Conservation (phyloP, 1,140 invertebrate genomes). For the Aplysia californica region DNA sequence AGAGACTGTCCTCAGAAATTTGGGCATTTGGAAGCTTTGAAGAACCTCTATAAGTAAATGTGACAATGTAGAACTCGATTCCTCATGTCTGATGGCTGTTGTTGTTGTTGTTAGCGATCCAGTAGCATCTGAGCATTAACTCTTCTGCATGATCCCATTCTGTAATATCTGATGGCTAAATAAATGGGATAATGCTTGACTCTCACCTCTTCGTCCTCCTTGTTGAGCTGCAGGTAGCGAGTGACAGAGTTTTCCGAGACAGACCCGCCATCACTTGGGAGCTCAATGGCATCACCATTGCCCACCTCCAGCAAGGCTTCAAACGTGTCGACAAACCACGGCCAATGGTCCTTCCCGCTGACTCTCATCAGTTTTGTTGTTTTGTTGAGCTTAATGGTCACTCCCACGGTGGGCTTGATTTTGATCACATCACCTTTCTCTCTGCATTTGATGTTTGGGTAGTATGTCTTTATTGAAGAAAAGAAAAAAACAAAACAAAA, state of each 20-base stretch:
- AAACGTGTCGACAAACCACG: slow-evolving; percentile 60
- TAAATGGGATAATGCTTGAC: too few species aligned
- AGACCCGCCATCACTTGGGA: slow-evolving; percentile 39
- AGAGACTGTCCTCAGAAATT: too few species aligned
- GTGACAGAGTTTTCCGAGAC: slow-evolving; percentile 58
- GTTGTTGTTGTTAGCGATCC: too few species aligned
- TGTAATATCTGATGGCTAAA: neutral
- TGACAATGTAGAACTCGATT: too few species aligned
- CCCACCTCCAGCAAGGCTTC: slow-evolving; percentile 54
- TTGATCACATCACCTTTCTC: slow-evolving; percentile 59
- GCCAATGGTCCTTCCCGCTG: slow-evolving; percentile 55
- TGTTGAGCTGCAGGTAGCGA: slow-evolving; percentile 58
- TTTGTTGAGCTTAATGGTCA: slow-evolving; percentile 57
- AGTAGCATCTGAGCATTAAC: too few species aligned
- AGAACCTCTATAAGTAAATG: too few species aligned
- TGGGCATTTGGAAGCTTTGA: too few species aligned
- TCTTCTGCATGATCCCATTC: too few species aligned
- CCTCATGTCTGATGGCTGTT: too few species aligned
- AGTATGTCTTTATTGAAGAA: slow-evolving; percentile 42
- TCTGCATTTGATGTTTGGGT: slow-evolving; percentile 53
- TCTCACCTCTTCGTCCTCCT: slow-evolving; percentile 61
- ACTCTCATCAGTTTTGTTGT: slow-evolving; percentile 49
- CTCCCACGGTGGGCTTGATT: slow-evolving; percentile 47
- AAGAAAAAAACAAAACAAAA: neutral
- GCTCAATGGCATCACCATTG: slow-evolving; percentile 49